Evolutionary conservation across 2,113 vertebrate genomes (phyloP).

Genomic region (Malurus melanocephalus): DNA sequence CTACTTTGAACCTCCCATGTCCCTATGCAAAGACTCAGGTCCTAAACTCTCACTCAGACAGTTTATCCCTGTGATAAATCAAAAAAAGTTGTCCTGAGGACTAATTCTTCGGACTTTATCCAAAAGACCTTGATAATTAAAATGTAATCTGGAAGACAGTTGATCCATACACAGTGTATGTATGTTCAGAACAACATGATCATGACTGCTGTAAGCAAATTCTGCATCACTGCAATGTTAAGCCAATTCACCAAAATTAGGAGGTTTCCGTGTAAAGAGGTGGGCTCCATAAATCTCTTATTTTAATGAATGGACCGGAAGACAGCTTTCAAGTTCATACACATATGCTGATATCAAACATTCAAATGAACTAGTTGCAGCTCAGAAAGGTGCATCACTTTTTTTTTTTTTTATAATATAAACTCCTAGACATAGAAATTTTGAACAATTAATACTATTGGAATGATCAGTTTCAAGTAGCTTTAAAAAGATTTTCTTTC

Average conservation of each 20-base stretch:
- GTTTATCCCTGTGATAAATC: not conserved
- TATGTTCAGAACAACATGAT: not conserved
- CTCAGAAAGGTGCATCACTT: not conserved
- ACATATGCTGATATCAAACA: not conserved
- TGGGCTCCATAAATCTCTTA: not conserved
- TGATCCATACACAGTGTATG: not conserved
- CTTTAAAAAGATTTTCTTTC: not conserved
- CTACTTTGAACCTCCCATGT: not conserved
- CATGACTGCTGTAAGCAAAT: not conserved
- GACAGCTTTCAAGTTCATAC: not conserved
- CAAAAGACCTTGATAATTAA: not conserved
- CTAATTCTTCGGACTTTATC: not conserved
- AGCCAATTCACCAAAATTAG: not conserved
- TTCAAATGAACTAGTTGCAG: not conserved
- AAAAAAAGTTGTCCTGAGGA: not conserved
- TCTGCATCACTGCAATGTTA: not conserved
- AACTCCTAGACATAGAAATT: not conserved
- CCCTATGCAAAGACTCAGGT: fast-evolving
- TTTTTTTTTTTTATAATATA: not conserved
- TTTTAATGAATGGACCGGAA: not conserved
- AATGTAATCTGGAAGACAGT: not conserved
- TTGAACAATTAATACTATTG: not conserved
- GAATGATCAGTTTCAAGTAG: not conserved
- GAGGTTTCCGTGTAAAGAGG: not conserved
- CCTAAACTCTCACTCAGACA: not conserved